Evolutionary conservation across 1,140 invertebrate species (phyloP).

Genomic region (Papilio xuthus): DNA sequence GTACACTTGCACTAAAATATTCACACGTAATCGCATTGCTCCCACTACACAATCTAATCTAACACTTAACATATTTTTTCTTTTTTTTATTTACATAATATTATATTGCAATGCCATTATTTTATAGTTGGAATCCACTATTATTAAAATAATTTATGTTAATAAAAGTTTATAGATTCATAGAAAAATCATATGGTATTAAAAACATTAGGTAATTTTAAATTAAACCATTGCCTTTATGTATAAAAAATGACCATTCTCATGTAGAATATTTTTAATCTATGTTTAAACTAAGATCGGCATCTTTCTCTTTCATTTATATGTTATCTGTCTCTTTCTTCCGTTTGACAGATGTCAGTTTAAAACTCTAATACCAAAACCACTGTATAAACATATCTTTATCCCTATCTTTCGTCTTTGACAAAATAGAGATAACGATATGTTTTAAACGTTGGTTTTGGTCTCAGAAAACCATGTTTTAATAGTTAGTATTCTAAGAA

Average conservation of each 20-base stretch:
- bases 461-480: no score
- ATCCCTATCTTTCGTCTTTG: no score
- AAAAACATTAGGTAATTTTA: neutral
- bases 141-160: neutral
- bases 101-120: slow-evolving; percentile 1
- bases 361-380: no score
- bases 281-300: no score
- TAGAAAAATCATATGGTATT: neutral
- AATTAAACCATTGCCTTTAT: neutral
- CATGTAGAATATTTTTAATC: no score
- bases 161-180: neutral
- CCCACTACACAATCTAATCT: slow-evolving; percentile 29
- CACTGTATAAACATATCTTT: no score
- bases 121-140: neutral
- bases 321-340: neutral
- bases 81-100: slow-evolving; percentile 12
- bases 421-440: no score
- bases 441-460: no score
- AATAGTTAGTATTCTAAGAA: neutral
- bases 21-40: slow-evolving; percentile 9
- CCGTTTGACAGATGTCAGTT: neutral
- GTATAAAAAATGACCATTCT: neutral
- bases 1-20: slow-evolving; percentile 22
- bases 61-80: slow-evolving; percentile 7
- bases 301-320: neutral